Evolutionary conservation across 2,888 invertebrate species (phyloP), one percentile per base, ranked within the genome.

Genomic region (Dendrolimus pini): DNA sequence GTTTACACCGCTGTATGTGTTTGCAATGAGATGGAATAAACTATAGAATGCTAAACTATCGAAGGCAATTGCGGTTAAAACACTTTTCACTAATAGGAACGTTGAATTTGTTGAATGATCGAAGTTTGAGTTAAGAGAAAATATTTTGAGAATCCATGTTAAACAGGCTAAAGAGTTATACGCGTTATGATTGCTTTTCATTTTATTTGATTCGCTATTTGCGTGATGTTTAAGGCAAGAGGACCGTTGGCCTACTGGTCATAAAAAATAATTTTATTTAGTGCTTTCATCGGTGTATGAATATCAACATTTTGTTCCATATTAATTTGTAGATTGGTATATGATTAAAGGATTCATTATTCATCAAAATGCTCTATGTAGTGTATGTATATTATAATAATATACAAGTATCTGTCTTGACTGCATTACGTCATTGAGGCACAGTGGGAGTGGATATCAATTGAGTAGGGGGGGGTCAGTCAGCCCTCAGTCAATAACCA

Each of bases 81-180:
- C 53, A 52, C 60, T 69, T 62, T 59, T 74, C 2, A 65, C 12
- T 47, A 1, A 72, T 41, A 3, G 60, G 57, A 41, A 54, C 62
- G 41, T 55, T 60, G 2, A 62, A 58, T 61, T 61, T 18, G 57
- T 63, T 13, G 62, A 59, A 18, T 64, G 55, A 14, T 62, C 60
- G 8, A 65, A 59, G 54, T 72, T 69, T 56, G 66, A 73, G 59
- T 75, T 73, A 57, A 85, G 59, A 56, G 74, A 70, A 64, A 85
- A 82, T 63, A 85, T 56, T 60, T 69, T 75, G 41, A 85, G 65
- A 30, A 82, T 58, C 60, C 67, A 71, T 59, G 69, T 65, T 53
- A 83, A 57, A 7, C 76, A 75, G 55, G 59, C 62, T 60, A 81
- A 66, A 41, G 76, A 70, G 12, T 64, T 66, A 18, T 59, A 66